A percentile compares a stretch with the other conserved stretches of the same genome.
Conservation (phyloP, 2,797 vertebrate genomes). For the Bovichtus diacanthus region DNA sequence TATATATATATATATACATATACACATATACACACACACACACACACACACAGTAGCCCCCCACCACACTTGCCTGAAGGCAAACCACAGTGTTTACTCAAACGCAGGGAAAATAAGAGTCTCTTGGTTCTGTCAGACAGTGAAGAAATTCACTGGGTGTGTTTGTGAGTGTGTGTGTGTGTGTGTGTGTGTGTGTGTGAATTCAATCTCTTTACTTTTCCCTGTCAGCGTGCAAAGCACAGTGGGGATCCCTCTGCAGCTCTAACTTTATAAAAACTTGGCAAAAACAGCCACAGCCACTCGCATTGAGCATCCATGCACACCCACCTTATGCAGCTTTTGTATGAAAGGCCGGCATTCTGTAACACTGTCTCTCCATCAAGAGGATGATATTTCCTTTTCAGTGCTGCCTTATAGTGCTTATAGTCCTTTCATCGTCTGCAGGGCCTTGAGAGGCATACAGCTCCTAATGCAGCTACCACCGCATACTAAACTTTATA, state of each 20-base stretch:
- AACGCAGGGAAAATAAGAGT: slow-evolving; percentile 58
- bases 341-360: slow-evolving; percentile 11
- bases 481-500: slow-evolving; percentile 39
- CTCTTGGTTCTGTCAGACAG: slow-evolving; percentile 51
- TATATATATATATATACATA: too few species aligned
- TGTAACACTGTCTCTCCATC: slow-evolving; percentile 37
- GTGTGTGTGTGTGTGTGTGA: background rate
- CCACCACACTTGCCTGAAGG: slow-evolving; percentile 44
- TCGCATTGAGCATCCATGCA: slow-evolving; percentile 16
- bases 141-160: slow-evolving; percentile 42
- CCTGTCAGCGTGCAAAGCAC: slow-evolving; percentile 55
- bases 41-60: slow-evolving; percentile 36
- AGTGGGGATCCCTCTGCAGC: slow-evolving; percentile 45
- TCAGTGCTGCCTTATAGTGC: slow-evolving; percentile 7
- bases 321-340: slow-evolving; percentile 10
- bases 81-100: slow-evolving; percentile 61
- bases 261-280: slow-evolving; percentile 59
- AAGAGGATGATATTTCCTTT: slow-evolving; percentile 42
- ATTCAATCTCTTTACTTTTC: slow-evolving; percentile 56
- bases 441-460: slow-evolving; percentile 1
- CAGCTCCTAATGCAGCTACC: slow-evolving; percentile 45
- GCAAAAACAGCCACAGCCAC: slow-evolving; percentile 24
- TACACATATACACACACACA: too few species aligned
- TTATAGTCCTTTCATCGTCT: slow-evolving; percentile 50
- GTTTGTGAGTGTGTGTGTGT: too few species aligned